These are phyloP conservation scores for Chalcis sispes DNA, from an alignment of 2,888 invertebrate genomes.

Conservation along the genomic window DNA sequence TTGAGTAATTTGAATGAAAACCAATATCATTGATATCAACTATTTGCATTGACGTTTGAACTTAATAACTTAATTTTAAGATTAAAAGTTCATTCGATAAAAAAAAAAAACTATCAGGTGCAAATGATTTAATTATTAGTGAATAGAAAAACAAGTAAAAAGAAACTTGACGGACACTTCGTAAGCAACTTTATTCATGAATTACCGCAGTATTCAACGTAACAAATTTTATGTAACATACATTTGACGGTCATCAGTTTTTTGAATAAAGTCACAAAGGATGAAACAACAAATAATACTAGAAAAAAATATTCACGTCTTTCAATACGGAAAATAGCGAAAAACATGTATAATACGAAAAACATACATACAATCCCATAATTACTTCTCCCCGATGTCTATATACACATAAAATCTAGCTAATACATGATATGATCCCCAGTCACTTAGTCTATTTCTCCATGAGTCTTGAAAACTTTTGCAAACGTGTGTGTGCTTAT, in stretches of 20 bases:
- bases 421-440: neutral
- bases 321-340: too few relatives aligned
- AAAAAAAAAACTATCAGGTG: too few relatives aligned
- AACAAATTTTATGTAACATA: conserved; percentile 5
- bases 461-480: neutral
- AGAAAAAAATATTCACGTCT: too few relatives aligned
- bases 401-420: neutral
- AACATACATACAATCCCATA: neutral
- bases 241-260: conserved; percentile 6
- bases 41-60: too few relatives aligned
- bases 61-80: too few relatives aligned
- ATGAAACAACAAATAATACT: neutral
- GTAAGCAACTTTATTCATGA: neutral
- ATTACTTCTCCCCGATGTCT: neutral
- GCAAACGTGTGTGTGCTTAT: neutral
- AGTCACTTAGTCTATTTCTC: neutral
- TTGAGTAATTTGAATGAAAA: too few relatives aligned
- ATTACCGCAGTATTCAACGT: neutral
- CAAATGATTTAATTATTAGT: too few relatives aligned
- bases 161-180: too few relatives aligned
- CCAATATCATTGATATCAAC: too few relatives aligned
- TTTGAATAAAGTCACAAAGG: neutral
- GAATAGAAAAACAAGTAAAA: too few relatives aligned
- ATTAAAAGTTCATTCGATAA: too few relatives aligned
- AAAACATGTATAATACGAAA: too few relatives aligned